Evolutionary conservation across 2,888 invertebrate genomes (phyloP), one percentile per base, ranked within the genome.

Genomic region (Zeuzera pyrina): DNA sequence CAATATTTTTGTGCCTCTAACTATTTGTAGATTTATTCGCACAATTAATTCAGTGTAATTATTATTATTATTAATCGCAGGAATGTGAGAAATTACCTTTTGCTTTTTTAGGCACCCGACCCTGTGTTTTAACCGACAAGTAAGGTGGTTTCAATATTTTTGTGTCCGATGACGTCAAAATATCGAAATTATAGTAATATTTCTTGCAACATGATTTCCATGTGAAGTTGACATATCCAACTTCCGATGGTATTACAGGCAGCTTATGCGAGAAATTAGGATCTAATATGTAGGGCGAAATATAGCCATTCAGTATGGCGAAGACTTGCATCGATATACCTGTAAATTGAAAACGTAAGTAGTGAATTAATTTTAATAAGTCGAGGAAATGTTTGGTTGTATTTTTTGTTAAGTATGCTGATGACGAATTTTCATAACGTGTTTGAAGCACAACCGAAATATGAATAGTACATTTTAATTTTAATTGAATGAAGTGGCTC

Each of bases 181-280:
- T 88, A 66, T 94, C 94, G 66, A 96, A 96, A 65, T 94, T 89
- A 65, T 96, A 96, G 56, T 87, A 89, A 65, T 93, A 94, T 60
- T 91, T 91, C 65, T 91, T 91, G 44, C 85, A 83, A 11, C 93
- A 92, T 1, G 94, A 91, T 57, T 91, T 90, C 95, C 95, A 95
- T 26, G 95, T 95, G 62, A 95, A 95, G 74, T 95, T 95, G 1
- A 95, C 94, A 63, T 90, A 91, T 39, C 91, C 91, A 13, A 97
- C 94, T 83, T 97, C 95, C 3, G 95, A 92, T 2, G 97, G 97
- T 58, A 97, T 95, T 35, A 93, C 89, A 26, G 95, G 95, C 45
- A 97, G 81, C 62, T 94, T 92, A 58, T 91, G 91, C 51, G 95
- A 95, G 60, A 97, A 92, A 63, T 94, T 93, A 1, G 95, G 95